Evolutionary conservation across 2,888 invertebrate genomes (phyloP).

Genomic region (Lepidochrysops patricia): DNA sequence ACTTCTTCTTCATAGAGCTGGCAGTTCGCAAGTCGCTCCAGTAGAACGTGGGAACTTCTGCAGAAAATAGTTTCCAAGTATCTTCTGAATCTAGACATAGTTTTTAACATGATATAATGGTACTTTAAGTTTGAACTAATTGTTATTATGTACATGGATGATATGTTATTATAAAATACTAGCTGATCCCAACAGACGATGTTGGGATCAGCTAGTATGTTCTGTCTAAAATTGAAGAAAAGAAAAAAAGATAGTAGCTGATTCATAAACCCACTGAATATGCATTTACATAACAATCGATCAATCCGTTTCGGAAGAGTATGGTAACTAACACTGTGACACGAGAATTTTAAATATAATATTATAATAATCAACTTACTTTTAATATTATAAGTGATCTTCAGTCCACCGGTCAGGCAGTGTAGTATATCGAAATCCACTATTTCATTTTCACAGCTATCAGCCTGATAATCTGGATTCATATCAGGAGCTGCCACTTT

Average conservation of each 20-base stretch:
- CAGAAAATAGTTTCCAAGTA: background rate
- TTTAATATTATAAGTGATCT: constrained; percentile 29
- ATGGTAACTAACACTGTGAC: too few species aligned
- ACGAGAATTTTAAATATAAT: too few species aligned
- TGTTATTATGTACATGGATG: too few species aligned
- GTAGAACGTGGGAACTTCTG: background rate
- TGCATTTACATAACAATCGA: too few species aligned
- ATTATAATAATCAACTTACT: constrained; percentile 20
- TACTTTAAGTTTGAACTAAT: too few species aligned
- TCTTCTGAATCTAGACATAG: background rate
- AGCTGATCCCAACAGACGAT: too few species aligned
- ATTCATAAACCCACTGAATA: too few species aligned
- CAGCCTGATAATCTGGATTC: constrained; percentile 45
- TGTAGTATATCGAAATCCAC: constrained; percentile 47
- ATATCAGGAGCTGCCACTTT: constrained; percentile 62
- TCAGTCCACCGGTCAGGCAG: constrained; percentile 48
- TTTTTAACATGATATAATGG: background rate
- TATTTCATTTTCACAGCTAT: constrained; percentile 47
- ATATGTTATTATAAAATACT: too few species aligned
- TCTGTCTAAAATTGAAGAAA: too few species aligned
- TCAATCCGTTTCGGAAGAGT: too few species aligned
- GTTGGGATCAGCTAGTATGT: too few species aligned
- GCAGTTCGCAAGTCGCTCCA: background rate
- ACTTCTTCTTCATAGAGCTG: background rate
- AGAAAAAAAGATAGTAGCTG: too few species aligned